Evolutionary conservation across 2,888 invertebrate genomes (phyloP), one percentile per base, ranked within the genome.

Genomic region (Marasmarcha lunaedactyla): DNA sequence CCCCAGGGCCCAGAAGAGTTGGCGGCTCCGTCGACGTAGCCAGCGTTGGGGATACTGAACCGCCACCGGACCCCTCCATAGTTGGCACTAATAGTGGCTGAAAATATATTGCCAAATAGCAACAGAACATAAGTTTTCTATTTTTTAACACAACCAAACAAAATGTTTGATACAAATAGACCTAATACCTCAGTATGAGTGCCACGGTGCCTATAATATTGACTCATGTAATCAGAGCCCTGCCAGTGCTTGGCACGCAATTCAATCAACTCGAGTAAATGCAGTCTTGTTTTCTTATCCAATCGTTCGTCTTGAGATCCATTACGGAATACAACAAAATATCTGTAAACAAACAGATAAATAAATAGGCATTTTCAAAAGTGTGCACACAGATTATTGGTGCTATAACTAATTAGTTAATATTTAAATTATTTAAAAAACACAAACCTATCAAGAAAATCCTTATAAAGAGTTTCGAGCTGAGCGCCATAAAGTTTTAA

Each of bases 171-270:
- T n/a, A n/a, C n/a, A n/a, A n/a, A n/a, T n/a, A n/a, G n/a, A n/a
- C n/a, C n/a, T n/a, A n/a, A n/a, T 68, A 81, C 81, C 79, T 83
- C 88, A 61, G 87, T 85, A 60, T 86, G 87, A 52, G 87, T 87
- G 65, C 86, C 87, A 66, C 88, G 87, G 55, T 87, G 86, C 66
- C 88, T 89, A 66, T 95, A 95, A 74, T 95, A 95, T 59, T 90
- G 89, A 72, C 89, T 90, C 86, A 93, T 90, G 55, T 92, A 90
- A 70, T 93, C 92, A 51, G 89, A 90, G 46, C 91, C 90, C 64
- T 92, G 90, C 97, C 97, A 97, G 63, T 92, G 90, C 76, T 93
- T 93, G 46, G 96, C 96, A 66, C 97, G 87, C 63, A 97, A 84
- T 84, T 97, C 97, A 57, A 97, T 94, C 47, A 97, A 85, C 84